Evolutionary conservation across 2,797 vertebrate genomes (phyloP).

Genomic region (Australoheros facetus): DNA sequence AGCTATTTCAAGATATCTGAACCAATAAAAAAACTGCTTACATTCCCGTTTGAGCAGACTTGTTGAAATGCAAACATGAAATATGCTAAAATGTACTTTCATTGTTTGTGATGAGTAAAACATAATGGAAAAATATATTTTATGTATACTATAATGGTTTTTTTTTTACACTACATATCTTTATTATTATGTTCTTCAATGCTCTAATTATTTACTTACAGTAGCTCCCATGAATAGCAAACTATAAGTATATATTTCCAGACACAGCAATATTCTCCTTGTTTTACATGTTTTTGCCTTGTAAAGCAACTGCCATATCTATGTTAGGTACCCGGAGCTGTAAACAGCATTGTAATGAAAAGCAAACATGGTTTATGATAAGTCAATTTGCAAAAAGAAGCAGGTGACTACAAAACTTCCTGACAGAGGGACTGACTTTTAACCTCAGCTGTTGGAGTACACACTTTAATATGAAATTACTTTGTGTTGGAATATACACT

Average conservation of each 20-base stretch:
- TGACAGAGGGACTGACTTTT: conserved; percentile 62
- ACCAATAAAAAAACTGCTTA: neutral
- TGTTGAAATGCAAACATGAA: no score
- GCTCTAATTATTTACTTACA: neutral
- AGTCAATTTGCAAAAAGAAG: conserved; percentile 30
- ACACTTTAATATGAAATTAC: conserved; percentile 62
- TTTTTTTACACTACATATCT: neutral
- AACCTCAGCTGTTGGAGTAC: conserved; percentile 67
- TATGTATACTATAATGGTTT: no score
- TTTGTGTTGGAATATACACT: conserved; percentile 60
- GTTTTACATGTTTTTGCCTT: neutral
- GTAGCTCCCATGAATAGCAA: neutral
- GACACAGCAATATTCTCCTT: neutral
- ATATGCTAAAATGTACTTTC: no score
- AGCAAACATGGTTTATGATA: neutral
- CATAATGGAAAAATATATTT: no score
- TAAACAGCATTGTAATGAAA: neutral
- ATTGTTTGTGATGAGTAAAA: no score
- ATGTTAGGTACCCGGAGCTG: neutral
- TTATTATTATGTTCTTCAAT: neutral
- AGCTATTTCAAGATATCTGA: neutral
- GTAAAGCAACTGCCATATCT: neutral
- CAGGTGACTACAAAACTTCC: conserved; percentile 73
- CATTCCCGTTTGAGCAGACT: neutral
- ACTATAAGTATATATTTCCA: neutral